Evolutionary conservation across 2,888 invertebrate genomes (phyloP).

Genomic region (Drosophila incognita): DNA sequence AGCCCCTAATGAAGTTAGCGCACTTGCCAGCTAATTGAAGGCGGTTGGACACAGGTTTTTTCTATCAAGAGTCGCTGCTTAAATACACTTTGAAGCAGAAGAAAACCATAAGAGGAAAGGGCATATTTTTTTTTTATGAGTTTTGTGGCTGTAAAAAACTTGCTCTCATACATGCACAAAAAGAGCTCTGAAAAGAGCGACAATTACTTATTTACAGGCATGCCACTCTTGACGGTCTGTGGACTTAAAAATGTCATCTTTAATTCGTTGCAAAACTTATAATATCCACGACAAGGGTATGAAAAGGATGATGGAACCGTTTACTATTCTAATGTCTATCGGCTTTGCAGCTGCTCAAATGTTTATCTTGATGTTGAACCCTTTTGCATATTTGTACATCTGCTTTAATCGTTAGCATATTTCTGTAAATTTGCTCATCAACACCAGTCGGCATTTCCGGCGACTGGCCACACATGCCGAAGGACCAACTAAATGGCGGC

Average conservation of each 20-base stretch:
- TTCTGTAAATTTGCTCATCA: conserved; percentile 36
- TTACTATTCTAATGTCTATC: background rate
- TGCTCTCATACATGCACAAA: background rate
- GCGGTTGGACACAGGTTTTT: background rate
- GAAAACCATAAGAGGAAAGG: background rate
- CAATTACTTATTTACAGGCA: background rate
- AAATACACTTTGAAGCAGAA: conserved; percentile 3
- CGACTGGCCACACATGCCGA: conserved; percentile 29
- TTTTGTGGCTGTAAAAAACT: background rate
- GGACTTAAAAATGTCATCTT: background rate
- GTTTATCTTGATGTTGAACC: background rate
- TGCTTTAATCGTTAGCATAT: conserved; percentile 41
- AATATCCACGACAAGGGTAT: background rate
- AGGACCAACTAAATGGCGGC: conserved; percentile 23
- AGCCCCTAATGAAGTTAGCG: conserved; percentile 24
- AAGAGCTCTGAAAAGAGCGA: background rate
- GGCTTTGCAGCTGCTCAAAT: conserved; percentile 3
- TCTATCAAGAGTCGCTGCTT: background rate
- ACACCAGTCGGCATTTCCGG: conserved; percentile 23
- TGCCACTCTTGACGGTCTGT: too few relatives aligned
- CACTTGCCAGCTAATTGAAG: conserved; percentile 36
- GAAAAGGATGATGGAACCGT: background rate
- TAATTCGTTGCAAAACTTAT: background rate
- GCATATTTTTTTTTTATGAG: too few relatives aligned
- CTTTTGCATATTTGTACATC: conserved; percentile 11